A percentile compares a stretch with the other conserved stretches of the same genome.
These are phyloP conservation scores for Ardeotis arabs DNA, from an alignment of 2,113 vertebrate species.

Conservation along the genomic window DNA sequence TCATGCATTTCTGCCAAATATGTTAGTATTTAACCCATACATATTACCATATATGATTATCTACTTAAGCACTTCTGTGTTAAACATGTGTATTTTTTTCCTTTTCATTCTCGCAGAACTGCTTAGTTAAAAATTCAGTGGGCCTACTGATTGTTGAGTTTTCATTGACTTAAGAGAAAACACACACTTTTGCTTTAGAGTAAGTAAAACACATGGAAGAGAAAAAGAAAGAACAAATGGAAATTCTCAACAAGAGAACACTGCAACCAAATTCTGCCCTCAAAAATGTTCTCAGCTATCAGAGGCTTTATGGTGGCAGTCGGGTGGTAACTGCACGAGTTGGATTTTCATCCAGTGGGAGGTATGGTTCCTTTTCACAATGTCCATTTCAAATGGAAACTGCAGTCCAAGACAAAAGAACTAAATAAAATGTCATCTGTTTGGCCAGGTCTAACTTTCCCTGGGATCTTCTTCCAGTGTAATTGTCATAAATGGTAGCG, in stretches of 20 bases:
- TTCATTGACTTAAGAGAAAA: background rate
- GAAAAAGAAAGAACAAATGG: background rate
- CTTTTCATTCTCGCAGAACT: background rate
- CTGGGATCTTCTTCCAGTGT: background rate
- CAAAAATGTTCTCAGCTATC: background rate
- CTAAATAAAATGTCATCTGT: background rate
- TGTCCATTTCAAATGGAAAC: background rate
- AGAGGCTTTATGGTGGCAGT: background rate
- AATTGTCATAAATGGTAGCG: background rate
- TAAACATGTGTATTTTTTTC: background rate
- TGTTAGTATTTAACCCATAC: slow-evolving; percentile 44
- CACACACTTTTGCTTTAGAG: background rate
- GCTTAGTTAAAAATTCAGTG: slow-evolving; percentile 14
- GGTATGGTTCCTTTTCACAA: background rate
- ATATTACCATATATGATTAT: slow-evolving; percentile 48
- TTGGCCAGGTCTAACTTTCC: background rate
- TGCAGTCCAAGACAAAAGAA: background rate
- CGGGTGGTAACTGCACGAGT: background rate
- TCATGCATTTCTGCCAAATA: slow-evolving; percentile 59
- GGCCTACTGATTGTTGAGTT: background rate
- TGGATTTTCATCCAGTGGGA: background rate
- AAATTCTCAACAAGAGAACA: background rate
- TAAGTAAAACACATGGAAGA: background rate
- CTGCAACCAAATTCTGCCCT: background rate
- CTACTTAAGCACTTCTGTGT: slow-evolving; percentile 41